Evolutionary conservation across 1,140 invertebrate species (phyloP).

Genomic region (Planococcus citri): DNA sequence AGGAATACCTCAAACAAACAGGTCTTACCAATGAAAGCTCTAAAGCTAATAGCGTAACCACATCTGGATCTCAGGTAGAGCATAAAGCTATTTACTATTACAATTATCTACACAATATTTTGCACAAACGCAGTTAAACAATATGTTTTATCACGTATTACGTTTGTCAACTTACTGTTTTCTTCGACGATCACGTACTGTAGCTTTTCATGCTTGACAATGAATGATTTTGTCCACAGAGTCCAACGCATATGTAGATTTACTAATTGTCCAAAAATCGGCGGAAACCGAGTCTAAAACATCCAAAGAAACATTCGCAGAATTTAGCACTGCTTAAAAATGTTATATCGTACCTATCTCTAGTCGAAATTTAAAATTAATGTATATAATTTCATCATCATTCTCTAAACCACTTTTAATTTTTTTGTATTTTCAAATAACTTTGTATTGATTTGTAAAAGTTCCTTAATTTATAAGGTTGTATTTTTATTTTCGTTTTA

Average conservation of each 20-base stretch:
- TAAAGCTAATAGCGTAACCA: conserved; percentile 24
- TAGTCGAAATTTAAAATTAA: background rate
- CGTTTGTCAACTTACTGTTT: background rate
- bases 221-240: background rate
- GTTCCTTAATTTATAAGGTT: conserved; percentile 2
- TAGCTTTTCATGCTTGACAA: background rate
- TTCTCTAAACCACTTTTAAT: background rate
- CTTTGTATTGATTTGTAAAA: conserved; percentile 8
- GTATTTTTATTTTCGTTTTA: background rate
- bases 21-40: conserved; percentile 31
- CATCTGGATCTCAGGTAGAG: conserved; percentile 23
- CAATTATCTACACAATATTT: background rate
- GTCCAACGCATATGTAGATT: background rate
- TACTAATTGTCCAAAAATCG: background rate
- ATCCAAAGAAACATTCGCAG: background rate
- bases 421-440: background rate
- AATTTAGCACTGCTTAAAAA: background rate
- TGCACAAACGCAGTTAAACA: no score
- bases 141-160: no score
- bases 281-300: background rate
- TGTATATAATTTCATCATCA: background rate
- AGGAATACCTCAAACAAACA: conserved; percentile 77
- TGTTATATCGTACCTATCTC: background rate
- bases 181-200: background rate
- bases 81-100: no score